Base-by-base conservation (phyloP, 2,888 invertebrate genomes). In the Acronicta leporina region DNA sequence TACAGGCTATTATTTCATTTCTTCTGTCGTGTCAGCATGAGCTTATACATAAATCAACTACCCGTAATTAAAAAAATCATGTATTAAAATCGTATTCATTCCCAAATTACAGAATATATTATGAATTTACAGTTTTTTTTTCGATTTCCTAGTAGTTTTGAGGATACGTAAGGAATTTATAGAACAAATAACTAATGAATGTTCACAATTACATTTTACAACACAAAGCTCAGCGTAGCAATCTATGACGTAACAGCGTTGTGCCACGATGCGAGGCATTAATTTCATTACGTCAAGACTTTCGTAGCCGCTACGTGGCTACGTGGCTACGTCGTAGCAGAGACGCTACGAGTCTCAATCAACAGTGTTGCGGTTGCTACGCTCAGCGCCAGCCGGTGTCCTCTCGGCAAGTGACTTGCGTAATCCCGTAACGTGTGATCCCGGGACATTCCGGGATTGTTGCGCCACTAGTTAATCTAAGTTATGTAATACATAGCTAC, bases 291-390 rank as follows among this genome's bases (percentile, higher is more conserved):
- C 43, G 38, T 55, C 53, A 52, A 40, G 50, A 50, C 30, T 46
- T 51, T 59, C 54, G 48, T 49, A 61, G 65, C 51, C 13, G 56
- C 54, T 55, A 61, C 50, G 48, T 9, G 46, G 53, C 55, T 20
- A 20, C 20, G 20, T 4, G 2, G 20, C 63, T 50, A 33, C 65
- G 48, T 13, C 55, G 60, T 51, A 55, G 60, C 68, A 47, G 15
- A 40, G 33, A 25, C 41, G 40, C 65, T 64, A 57, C 66, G 66
- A 65, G 40, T 75, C 38, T 43, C 72, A 75, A 75, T 60, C 60
- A 75, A 47, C 48, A 43, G 43, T 44, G 61, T 62, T 77, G 78
- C 61, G 73, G 78, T 77, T 53, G 46, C 43, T 13, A 25, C 58
- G 47, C 73, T 73, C 74, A 68, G 27, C 48, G 51, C 30, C 70